These are phyloP conservation scores for Chaetophractus vellerosus DNA, from an alignment of 2,797 vertebrate species.

Conservation along the genomic window DNA sequence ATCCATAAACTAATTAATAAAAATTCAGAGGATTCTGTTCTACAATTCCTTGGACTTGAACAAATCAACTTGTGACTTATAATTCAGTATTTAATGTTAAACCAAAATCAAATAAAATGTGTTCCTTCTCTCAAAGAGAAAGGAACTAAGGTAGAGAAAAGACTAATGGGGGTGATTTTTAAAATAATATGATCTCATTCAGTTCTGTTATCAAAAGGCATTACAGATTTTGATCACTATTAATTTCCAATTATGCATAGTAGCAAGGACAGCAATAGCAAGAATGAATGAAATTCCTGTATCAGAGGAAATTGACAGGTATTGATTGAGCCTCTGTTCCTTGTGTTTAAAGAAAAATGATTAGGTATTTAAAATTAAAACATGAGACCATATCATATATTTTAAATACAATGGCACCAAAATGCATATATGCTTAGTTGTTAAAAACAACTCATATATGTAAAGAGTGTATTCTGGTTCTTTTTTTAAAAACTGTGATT, in stretches of 20 bases:
- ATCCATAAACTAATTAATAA: constrained; percentile 29
- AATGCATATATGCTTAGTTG: no score
- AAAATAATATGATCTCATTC: background rate
- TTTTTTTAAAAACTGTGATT: no score
- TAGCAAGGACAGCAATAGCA: constrained; percentile 45
- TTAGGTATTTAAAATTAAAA: no score
- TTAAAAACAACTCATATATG: no score
- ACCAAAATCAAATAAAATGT: constrained; percentile 1
- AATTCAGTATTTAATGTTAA: constrained; percentile 29
- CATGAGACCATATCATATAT: no score
- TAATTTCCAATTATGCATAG: constrained; percentile 37
- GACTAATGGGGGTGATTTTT: background rate
- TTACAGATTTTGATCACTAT: background rate
- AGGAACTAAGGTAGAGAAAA: background rate
- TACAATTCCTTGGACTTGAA: background rate
- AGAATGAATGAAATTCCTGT: constrained; percentile 14
- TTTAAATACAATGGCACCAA: no score
- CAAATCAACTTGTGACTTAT: constrained; percentile 35
- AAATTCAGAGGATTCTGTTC: background rate
- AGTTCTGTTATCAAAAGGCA: constrained; percentile 22
- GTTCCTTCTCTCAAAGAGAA: background rate
- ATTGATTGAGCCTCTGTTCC: background rate
- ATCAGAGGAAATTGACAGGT: constrained; percentile 33
- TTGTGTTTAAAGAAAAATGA: no score
- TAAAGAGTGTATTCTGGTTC: no score